These are phyloP conservation scores for Parnassius glacialis DNA, from an alignment of 2,888 invertebrate species.

Conservation along the genomic window DNA sequence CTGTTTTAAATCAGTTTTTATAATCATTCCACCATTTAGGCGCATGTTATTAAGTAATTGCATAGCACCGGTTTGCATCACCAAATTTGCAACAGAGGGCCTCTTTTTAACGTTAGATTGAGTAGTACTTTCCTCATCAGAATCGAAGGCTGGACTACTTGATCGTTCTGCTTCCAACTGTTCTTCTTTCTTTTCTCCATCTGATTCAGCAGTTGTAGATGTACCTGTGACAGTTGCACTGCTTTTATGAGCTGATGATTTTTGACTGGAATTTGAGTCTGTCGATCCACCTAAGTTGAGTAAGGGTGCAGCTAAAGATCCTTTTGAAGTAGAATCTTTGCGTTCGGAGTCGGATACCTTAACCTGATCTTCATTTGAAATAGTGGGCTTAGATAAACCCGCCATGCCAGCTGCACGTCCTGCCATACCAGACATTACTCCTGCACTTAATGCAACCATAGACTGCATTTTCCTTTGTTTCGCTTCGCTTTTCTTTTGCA, in stretches of 20 bases:
- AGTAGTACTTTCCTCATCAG: constrained; percentile 92
- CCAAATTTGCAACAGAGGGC: constrained; percentile 85
- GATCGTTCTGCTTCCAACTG: constrained; percentile 87
- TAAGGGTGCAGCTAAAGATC: constrained; percentile 64
- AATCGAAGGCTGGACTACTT: constrained; percentile 96
- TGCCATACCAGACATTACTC: constrained; percentile 95
- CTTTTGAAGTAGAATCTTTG: constrained; percentile 66
- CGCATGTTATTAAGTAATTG: constrained; percentile 78
- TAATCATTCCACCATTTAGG: constrained; percentile 77
- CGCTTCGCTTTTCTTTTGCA: constrained; percentile 98
- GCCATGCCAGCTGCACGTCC: constrained; percentile 93
- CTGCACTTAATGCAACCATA: constrained; percentile 94
- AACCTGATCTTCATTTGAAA: constrained; percentile 86
- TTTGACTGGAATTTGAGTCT: constrained; percentile 83
- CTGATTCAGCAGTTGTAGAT: constrained; percentile 77
- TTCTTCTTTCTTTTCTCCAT: constrained; percentile 72
- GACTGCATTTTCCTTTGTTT: constrained; percentile 98
- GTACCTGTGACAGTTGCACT: constrained; percentile 81
- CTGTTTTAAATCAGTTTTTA: constrained; percentile 64
- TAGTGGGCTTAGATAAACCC: constrained; percentile 88
- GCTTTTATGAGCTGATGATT: constrained; percentile 81
- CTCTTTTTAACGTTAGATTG: constrained; percentile 81
- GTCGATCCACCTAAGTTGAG: constrained; percentile 71
- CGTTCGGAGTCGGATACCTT: constrained; percentile 70
- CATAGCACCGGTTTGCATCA: constrained; percentile 83